Percentiles rank a stretch among this genome's conserved stretches.
Evolutionary conservation across 1,140 invertebrate species (phyloP).

Genomic region (Drosophila ohnishii): DNA sequence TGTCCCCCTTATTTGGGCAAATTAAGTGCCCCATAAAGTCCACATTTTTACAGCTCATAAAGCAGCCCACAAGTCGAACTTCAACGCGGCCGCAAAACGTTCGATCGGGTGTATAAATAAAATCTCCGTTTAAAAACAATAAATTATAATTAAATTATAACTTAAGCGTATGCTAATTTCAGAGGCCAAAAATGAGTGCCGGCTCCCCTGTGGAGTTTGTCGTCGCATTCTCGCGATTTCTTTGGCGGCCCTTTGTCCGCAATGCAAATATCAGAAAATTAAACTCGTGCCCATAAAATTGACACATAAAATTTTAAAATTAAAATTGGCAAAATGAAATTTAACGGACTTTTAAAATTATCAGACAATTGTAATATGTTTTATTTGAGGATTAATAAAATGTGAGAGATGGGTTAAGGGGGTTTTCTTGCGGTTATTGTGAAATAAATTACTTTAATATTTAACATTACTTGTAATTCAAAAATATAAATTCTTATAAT

Average conservation of each 20-base stretch:
- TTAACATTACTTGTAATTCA: no score
- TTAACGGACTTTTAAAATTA: slow-evolving; percentile 15
- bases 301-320: slow-evolving; percentile 44
- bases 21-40: slow-evolving; percentile 75
- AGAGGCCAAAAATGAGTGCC: slow-evolving; percentile 1
- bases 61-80: slow-evolving; percentile 60
- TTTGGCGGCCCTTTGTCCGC: slow-evolving; percentile 48
- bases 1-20: slow-evolving; percentile 49
- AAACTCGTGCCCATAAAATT: slow-evolving; percentile 59
- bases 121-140: slow-evolving; percentile 72
- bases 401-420: neutral
- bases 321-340: slow-evolving; percentile 45
- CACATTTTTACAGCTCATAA: slow-evolving; percentile 79
- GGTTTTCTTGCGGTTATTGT: neutral
- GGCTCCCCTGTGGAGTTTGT: slow-evolving; percentile 64
- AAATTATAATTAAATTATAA: slow-evolving; percentile 82
- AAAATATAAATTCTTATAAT: neutral
- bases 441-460: neutral
- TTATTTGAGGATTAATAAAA: neutral
- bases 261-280: slow-evolving; percentile 60
- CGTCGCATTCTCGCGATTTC: slow-evolving; percentile 52
- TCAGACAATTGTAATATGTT: neutral
- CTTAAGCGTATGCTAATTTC: slow-evolving; percentile 77
- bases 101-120: slow-evolving; percentile 54
- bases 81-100: slow-evolving; percentile 69